Base-by-base conservation (phyloP, 2,888 invertebrate species). In the Nephrotoma flavescens region DNA sequence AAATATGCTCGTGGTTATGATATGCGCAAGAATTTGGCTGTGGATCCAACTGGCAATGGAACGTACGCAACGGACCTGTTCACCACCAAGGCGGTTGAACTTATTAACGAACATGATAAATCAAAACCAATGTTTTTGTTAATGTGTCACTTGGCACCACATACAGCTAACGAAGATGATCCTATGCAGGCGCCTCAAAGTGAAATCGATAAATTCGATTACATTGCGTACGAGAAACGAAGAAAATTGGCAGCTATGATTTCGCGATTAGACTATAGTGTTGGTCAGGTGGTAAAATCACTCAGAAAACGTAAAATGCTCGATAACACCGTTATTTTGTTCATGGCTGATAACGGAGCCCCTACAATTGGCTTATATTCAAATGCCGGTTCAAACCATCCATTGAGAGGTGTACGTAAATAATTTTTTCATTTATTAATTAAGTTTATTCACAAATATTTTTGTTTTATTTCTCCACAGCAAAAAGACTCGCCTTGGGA, bases 341-440 rank as follows among this genome's bases (percentile, higher is more conserved):
- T 98, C 90, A 94, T 96, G 88, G 95, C 97, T 11, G 98, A 98
- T 90, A 98, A 98, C 90, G 97, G 97, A 0, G 96, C 95, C 0
- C 96, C 96, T 86, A 95, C 96, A 0, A 92, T 93, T 87, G 97
- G 96, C 0, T 89, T 93, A 86, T 94, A 95, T 89, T 90, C 93
- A 86, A 98, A 97, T 91, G 94, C 94, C 86, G 96, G 95, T 9
- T 96, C 96, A 19, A 96, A 96, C 91, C 96, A 94, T 93, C 96
- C 96, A 12, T 90, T 96, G 9, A 93, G 95, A 90, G 96, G 96
- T 19, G 96, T 95, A 91, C 92, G 91, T 88, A 88, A 2, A 12
- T 47, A 12, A 4, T 0, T 3, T 2, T 2, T 12, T 47, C 4
- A 1, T 1, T 4, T 47, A 2, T 47, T 11, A 1, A 3, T n/a